These are phyloP conservation scores for Drosophila maculinotata DNA, from an alignment of 2,888 invertebrate genomes.

Conservation along the genomic window DNA sequence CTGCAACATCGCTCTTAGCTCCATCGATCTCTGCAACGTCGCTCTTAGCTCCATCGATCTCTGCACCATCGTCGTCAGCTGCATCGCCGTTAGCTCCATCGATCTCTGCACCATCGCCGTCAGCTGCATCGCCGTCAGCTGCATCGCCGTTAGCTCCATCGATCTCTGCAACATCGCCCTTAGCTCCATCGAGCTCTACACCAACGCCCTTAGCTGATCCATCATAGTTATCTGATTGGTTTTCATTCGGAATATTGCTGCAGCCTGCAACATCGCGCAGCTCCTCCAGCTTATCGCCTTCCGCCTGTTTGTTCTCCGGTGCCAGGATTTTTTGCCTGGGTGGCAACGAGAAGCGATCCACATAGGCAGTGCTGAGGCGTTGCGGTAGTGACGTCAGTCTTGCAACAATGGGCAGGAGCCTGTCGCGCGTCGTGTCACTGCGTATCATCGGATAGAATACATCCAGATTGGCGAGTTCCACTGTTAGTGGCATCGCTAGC, in stretches of 20 bases:
- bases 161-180: no score
- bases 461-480: slow-evolving; percentile 82
- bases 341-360: slow-evolving; percentile 28
- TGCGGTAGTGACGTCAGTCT: slow-evolving; percentile 77
- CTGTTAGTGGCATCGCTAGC: no score
- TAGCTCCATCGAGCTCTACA: no score
- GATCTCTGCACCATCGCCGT: neutral
- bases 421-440: slow-evolving; percentile 79
- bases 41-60: no score
- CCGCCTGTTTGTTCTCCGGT: neutral
- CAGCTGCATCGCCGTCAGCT: neutral
- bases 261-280: no score
- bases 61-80: no score
- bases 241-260: no score
- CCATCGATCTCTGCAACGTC: neutral
- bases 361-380: slow-evolving; percentile 72
- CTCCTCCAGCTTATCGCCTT: neutral
- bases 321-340: neutral
- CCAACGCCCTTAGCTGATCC: no score
- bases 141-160: no score
- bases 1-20: neutral
- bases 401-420: slow-evolving; percentile 82
- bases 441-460: slow-evolving; percentile 82
- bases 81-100: neutral
- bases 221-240: neutral